A percentile compares a stretch with the other conserved stretches of the same genome.
Evolutionary conservation across 2,797 vertebrate genomes (phyloP).

Genomic region (Euthynnus affinis): DNA sequence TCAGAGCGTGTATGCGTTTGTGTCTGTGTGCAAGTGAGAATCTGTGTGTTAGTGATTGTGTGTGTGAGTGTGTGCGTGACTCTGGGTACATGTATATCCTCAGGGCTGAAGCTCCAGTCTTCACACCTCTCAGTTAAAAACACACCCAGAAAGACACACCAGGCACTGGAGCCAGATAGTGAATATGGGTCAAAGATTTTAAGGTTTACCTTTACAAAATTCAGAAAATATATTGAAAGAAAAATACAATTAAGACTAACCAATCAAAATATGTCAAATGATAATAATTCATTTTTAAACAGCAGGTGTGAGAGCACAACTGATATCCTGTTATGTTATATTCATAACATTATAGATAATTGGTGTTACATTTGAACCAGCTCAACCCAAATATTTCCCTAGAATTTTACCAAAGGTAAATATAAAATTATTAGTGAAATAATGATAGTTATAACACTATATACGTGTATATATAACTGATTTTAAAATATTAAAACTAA

Average conservation of each 20-base stretch:
- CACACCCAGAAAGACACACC: constrained; percentile 72
- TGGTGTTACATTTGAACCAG: background rate
- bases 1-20: constrained; percentile 26
- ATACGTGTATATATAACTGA: background rate
- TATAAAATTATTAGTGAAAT: constrained; percentile 8
- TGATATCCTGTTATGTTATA: background rate
- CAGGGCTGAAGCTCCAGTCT: constrained; percentile 68
- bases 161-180: constrained; percentile 40
- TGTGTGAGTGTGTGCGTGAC: constrained; percentile 27
- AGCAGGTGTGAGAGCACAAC: background rate
- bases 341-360: background rate
- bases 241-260: background rate
- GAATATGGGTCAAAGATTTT: constrained; percentile 61
- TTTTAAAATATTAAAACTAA: background rate
- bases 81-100: constrained; percentile 70
- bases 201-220: constrained; percentile 8
- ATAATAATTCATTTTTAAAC: background rate
- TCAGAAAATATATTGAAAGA: background rate
- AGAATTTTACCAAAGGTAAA: background rate
- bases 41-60: constrained; percentile 28
- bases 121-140: constrained; percentile 79
- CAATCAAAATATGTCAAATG: background rate
- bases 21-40: constrained; percentile 51
- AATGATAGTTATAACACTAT: constrained; percentile 24
- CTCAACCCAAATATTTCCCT: background rate